A percentile compares a stretch with the other conserved stretches of the same genome.
Conservation (phyloP, 1,140 invertebrate species). For the Habropoda laboriosa region DNA sequence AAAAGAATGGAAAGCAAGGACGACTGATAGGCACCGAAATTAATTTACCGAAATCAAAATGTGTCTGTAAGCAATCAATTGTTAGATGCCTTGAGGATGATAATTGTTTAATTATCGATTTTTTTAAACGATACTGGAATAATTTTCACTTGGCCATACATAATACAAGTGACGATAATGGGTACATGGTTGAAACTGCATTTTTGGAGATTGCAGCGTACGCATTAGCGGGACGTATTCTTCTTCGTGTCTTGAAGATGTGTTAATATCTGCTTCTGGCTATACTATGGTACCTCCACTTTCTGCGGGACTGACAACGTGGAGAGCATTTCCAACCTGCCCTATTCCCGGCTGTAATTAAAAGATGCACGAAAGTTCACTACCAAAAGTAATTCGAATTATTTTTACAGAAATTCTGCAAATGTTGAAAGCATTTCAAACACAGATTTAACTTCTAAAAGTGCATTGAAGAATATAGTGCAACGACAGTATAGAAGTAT, state of each 20-base stretch:
- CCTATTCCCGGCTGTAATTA: constrained; percentile 71
- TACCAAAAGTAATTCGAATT: constrained; percentile 11
- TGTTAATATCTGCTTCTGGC: constrained; percentile 59
- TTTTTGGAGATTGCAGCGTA: constrained; percentile 45
- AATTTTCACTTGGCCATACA: constrained; percentile 66
- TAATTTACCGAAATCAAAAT: constrained; percentile 53
- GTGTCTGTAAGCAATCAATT: constrained; percentile 45
- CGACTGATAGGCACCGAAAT: constrained; percentile 36
- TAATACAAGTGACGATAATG: constrained; percentile 63
- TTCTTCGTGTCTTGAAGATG: constrained; percentile 40
- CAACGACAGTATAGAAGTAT: constrained; percentile 24
- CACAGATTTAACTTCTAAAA: neutral
- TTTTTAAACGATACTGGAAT: constrained; percentile 60
- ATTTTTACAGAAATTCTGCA: constrained; percentile 6
- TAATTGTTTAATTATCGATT: constrained; percentile 13
- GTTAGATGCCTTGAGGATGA: constrained; percentile 19
- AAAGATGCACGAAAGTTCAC: constrained; percentile 43
- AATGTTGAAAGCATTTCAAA: constrained; percentile 25
- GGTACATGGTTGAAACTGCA: constrained; percentile 54
- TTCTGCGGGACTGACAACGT: constrained; percentile 74
- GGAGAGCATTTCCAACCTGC: constrained; percentile 71
- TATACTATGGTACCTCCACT: constrained; percentile 77
- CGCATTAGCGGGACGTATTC: constrained; percentile 51
- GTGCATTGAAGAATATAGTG: constrained; percentile 25
- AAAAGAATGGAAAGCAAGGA: constrained; percentile 6